Evolutionary conservation across 2,113 vertebrate species (phyloP).

Genomic region (Hypanus sabinus): DNA sequence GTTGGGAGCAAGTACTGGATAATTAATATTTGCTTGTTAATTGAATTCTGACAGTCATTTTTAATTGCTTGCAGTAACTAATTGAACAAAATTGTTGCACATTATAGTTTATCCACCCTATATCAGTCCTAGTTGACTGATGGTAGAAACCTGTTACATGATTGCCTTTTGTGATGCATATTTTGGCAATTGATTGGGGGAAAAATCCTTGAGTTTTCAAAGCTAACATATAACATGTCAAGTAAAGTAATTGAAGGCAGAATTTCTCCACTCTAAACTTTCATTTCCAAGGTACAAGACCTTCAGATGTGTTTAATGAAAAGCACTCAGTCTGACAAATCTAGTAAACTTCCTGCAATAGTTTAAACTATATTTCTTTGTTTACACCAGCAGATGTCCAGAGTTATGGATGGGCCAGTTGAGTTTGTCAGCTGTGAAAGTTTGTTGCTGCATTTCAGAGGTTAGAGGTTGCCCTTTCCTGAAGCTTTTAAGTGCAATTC

Average conservation of each 20-base stretch:
- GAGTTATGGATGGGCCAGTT: background rate
- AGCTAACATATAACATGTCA: background rate
- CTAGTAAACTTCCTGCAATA: background rate
- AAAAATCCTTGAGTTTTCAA: background rate
- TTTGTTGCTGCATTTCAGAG: background rate
- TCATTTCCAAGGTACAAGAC: background rate
- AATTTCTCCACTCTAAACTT: background rate
- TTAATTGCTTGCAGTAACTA: background rate
- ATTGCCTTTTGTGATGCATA: background rate
- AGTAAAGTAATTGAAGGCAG: background rate
- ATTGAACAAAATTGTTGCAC: background rate
- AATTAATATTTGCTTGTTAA: background rate
- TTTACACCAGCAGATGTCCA: background rate
- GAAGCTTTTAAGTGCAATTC: background rate
- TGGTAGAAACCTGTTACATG: background rate
- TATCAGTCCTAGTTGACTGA: background rate
- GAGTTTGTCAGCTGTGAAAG: background rate
- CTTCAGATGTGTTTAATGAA: background rate
- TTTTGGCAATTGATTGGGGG: no score
- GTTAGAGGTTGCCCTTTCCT: background rate
- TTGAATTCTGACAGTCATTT: background rate
- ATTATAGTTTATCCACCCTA: background rate
- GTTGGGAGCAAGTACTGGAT: background rate
- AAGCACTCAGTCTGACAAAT: background rate
- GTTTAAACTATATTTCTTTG: constrained; percentile 7